These are phyloP conservation scores for Drosophila hydei DNA, from an alignment of 1,140 invertebrate genomes.

Conservation along the genomic window DNA sequence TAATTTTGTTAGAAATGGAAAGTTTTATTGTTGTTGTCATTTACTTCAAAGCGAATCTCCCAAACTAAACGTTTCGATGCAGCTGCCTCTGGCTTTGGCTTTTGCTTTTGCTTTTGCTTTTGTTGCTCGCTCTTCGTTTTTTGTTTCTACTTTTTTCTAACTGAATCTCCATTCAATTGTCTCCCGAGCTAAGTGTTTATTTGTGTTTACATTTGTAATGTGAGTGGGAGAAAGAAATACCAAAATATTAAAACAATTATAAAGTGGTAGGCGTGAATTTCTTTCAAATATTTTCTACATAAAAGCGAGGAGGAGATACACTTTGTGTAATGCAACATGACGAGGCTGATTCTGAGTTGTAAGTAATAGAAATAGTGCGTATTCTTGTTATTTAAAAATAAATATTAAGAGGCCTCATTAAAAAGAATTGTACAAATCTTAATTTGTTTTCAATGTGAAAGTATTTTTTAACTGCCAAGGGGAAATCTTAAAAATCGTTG, in stretches of 20 bases:
- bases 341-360: too few species aligned
- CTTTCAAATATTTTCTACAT: background rate
- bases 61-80: constrained; percentile 69
- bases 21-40: constrained; percentile 71
- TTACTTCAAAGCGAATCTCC: constrained; percentile 69
- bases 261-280: background rate
- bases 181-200: constrained; percentile 13
- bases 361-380: too few species aligned
- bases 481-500: too few species aligned
- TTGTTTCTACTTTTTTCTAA: constrained; percentile 57
- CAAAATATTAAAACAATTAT: constrained; percentile 7
- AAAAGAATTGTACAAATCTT: too few species aligned
- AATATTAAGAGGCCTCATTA: background rate
- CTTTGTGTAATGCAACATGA: too few species aligned
- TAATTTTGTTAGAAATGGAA: constrained; percentile 79
- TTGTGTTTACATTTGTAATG: constrained; percentile 11
- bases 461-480: too few species aligned
- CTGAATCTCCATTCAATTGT: constrained; percentile 73
- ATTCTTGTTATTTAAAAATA: too few species aligned
- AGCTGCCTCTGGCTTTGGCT: constrained; percentile 41
- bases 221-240: background rate
- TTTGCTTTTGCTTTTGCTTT: constrained; percentile 8
- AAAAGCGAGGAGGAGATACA: background rate
- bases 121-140: constrained; percentile 23
- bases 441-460: too few species aligned